A percentile compares a stretch with the other conserved stretches of the same genome.
These are phyloP conservation scores for Bothrops jararaca DNA, from an alignment of 2,113 vertebrate species.

Conservation along the genomic window DNA sequence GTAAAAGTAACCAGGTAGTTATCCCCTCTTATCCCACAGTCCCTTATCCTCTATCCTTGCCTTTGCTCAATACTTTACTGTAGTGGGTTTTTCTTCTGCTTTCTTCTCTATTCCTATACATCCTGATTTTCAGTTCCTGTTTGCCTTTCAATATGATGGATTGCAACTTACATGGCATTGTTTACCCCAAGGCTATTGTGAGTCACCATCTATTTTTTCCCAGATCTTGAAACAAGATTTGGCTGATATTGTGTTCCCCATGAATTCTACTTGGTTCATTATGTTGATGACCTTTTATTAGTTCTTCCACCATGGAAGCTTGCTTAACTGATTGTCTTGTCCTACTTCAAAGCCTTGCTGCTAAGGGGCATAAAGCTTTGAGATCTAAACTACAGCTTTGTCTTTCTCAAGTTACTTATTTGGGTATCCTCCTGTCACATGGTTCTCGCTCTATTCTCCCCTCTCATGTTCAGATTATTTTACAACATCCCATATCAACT, in stretches of 20 bases:
- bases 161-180: background rate
- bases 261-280: background rate
- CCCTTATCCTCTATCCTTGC: background rate
- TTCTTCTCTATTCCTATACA: background rate
- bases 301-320: too few relatives aligned
- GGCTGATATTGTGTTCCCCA: background rate
- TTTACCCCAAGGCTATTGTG: background rate
- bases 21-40: background rate
- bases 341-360: too few relatives aligned
- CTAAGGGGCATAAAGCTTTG: too few relatives aligned
- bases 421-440: too few relatives aligned
- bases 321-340: too few relatives aligned
- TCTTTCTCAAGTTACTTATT: too few relatives aligned
- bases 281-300: background rate
- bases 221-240: background rate
- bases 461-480: too few relatives aligned
- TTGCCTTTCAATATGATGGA: background rate
- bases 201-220: background rate
- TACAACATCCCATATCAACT: too few relatives aligned
- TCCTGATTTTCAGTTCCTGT: background rate
- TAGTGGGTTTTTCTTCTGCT: background rate
- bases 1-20: background rate
- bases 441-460: too few relatives aligned
- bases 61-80: background rate
- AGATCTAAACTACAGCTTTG: too few relatives aligned